Base-by-base conservation (phyloP, 2,888 invertebrate genomes). In the Argynnis bischoffii region DNA sequence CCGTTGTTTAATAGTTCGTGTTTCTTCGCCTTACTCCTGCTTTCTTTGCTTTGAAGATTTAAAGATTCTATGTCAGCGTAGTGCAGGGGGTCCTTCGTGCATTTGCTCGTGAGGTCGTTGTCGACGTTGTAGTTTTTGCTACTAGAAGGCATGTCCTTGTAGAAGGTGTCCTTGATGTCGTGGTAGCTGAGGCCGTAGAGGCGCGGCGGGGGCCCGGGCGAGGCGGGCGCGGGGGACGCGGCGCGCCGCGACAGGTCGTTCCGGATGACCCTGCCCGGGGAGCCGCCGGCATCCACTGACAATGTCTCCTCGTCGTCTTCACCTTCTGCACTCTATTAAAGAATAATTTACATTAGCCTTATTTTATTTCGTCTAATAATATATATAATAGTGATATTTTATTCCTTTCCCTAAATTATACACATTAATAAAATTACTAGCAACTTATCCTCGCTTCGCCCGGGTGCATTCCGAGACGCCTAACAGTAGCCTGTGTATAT, bases 221-320 rank as follows among this genome's bases (percentile, higher is more conserved):
- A 60, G 85, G 48, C 47, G 26, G 48, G 47, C 86, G 85, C 64
- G 90, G 82, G 67, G 35, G 35, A 41, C 8, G 35, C 35, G 35
- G 35, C 26, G n/a, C n/a, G 31, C 5, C 59, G 48, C 46, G 86
- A 86, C 64, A 90, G 82, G 67, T 91, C 89, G 74, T 90, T 90
- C 64, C 79, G 84, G 60, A 89, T 90, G 64, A 87, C 74, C 69
- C 74, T 83, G 71, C 86, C 87, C 59, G 90, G 87, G 1, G 89
- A 88, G 76, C 79, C 83, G 73, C 88, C 91, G 0, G 92, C 89
- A 63, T 94, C 94, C 18, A 86, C 87, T 53, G 94, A 94, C 15
- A 94, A 78, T 0, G 94, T 94, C 66, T 94, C 92, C 76, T 93
- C 93, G 71, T 94, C 94, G 68, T 94, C 94, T 75, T 94, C 94